Percentiles rank a stretch among this genome's conserved stretches.
phyloP scores from a whole-genome alignment of 2,888 invertebrate genomes.

The Andricus curvator region DNA sequence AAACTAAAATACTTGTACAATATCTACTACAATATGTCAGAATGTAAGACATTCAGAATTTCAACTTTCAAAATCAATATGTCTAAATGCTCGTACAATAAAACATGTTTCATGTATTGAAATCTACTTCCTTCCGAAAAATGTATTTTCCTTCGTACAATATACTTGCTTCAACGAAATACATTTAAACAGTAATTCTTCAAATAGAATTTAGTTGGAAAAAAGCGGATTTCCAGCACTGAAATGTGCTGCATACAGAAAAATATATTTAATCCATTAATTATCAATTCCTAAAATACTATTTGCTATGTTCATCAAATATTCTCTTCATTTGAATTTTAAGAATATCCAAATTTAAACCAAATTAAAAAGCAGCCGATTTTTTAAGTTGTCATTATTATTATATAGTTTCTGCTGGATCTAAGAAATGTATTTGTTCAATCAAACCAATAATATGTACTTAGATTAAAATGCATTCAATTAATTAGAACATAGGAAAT shows the following conservation, averaged over 20 bases:
- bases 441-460: not conserved
- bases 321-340: too few relatives aligned
- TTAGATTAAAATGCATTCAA: not conserved
- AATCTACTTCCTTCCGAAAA: not conserved
- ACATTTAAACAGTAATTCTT: not conserved
- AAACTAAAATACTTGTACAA: not conserved
- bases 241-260: too few relatives aligned
- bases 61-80: not conserved
- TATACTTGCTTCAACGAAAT: not conserved
- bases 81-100: not conserved
- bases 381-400: not conserved
- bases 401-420: not conserved
- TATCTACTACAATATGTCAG: too few relatives aligned
- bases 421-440: not conserved
- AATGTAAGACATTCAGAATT: too few relatives aligned
- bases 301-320: too few relatives aligned
- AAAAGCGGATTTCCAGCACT: too few relatives aligned
- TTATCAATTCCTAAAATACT: too few relatives aligned
- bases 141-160: not conserved
- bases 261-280: too few relatives aligned
- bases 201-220: too few relatives aligned
- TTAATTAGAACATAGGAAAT: not conserved
- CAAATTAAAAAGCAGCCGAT: not conserved
- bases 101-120: not conserved
- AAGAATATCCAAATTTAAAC: too few relatives aligned